Base-by-base conservation (phyloP, 2,888 invertebrate species). In the Thera britannica region DNA sequence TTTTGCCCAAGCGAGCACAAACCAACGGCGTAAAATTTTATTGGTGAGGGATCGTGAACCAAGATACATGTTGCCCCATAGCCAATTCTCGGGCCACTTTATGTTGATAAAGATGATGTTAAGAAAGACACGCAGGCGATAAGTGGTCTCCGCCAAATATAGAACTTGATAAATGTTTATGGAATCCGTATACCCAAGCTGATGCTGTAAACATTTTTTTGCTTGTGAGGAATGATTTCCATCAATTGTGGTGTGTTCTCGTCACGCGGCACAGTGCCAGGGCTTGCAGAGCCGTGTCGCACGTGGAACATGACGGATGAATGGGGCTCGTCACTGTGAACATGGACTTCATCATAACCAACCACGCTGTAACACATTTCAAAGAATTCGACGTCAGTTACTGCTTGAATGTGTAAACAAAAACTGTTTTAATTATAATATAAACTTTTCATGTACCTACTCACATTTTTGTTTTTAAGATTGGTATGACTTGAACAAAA, bases 221-320 rank as follows among this genome's bases (percentile, higher is more conserved):
- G 71, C 71, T 74, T 73, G 77, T 77, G 76, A 71, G 73, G 72
- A 74, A 74, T 67, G 68, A 79, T 83, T 83, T 85, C 77, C 78
- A 79, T 83, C 81, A 78, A 82, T 81, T 83, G 82, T 83, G 84
- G 80, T 77, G 79, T 78, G 81, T 78, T 82, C 77, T 85, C 87
- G 90, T 88, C 88, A 89, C 85, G 81, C 87, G 92, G 92, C 93
- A 89, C 77, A 63, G 80, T 91, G 92, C 93, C 92, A 92, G 87
- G 80, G 82, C 80, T 80, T 79, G 81, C 82, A 79, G 79, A 82
- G 78, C 77, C 79, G 85, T 76, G 78, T 80, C 83, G 78, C 86
- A 84, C 90, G 86, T 88, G 87, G 80, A 83, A 86, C 83, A 86
- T 90, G 89, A 89, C 88, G 85, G 83, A 87, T 92, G 91, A 91